These are phyloP conservation scores for Ferdinandea cuprea DNA, from an alignment of 2,888 invertebrate species.

Conservation along the genomic window DNA sequence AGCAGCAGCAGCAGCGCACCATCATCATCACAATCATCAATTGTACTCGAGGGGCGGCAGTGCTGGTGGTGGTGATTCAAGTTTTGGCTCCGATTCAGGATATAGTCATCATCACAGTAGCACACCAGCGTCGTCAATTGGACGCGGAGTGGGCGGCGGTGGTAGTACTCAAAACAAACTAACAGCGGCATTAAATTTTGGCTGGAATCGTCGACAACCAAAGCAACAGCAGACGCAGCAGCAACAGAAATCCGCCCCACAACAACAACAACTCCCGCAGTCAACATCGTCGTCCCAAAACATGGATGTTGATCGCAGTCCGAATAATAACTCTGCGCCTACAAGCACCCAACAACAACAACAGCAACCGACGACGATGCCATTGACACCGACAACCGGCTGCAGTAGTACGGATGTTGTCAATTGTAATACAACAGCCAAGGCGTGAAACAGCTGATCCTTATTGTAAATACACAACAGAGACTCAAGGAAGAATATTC, in stretches of 20 bases:
- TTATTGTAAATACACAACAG: slow-evolving; percentile 59
- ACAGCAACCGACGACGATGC: slow-evolving; percentile 78
- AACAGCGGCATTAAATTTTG: slow-evolving; percentile 80
- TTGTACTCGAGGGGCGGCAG: slow-evolving; percentile 70
- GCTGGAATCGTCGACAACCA: slow-evolving; percentile 79
- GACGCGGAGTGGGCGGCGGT: slow-evolving; percentile 77
- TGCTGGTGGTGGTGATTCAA: slow-evolving; percentile 85
- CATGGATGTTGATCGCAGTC: slow-evolving; percentile 75
- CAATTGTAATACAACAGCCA: slow-evolving; percentile 65
- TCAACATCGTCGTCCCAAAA: slow-evolving; percentile 39
- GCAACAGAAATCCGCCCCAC: slow-evolving; percentile 35
- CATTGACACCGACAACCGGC: slow-evolving; percentile 61
- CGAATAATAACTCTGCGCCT: slow-evolving; percentile 78
- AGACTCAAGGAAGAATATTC: slow-evolving; percentile 44
- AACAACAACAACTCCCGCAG: slow-evolving; percentile 59
- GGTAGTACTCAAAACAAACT: slow-evolving; percentile 77
- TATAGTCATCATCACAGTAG: slow-evolving; percentile 87
- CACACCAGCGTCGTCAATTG: slow-evolving; percentile 81
- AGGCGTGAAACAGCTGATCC: slow-evolving; percentile 62
- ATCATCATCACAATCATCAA: slow-evolving; percentile 70
- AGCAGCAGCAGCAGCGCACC: slow-evolving; percentile 50
- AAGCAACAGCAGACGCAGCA: slow-evolving; percentile 52
- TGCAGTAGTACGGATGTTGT: slow-evolving; percentile 76
- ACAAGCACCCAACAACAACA: slow-evolving; percentile 45
- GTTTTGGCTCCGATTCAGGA: slow-evolving; percentile 93